Evolutionary conservation across 2,797 vertebrate genomes (phyloP), one percentile per base, ranked within the genome.

Genomic region (Borostomias antarcticus): DNA sequence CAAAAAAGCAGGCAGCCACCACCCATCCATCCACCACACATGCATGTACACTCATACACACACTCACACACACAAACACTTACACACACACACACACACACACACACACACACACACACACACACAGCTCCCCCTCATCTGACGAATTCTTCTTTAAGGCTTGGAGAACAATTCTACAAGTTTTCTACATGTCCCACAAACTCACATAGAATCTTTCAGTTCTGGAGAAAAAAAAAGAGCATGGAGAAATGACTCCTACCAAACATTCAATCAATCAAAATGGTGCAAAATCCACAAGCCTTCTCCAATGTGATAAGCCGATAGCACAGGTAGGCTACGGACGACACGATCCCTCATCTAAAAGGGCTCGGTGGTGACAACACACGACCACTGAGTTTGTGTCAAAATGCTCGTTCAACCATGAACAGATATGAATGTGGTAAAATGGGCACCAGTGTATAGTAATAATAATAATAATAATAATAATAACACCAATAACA

Each of bases 1-100:
- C 72, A 71, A 84, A 77, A 61, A 43, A 60, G n/a, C n/a, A n/a
- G 77, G 82, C 82, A 83, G 78, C 86, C 82, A 85, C 64, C 84
- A 68, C 76, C 81, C 81, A 67, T 82, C 76, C 82, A 75, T 78
- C 52, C 47, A n/a, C n/a, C n/a, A 59, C 32, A 52, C 32, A 60
- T 45, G n/a, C 21, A 13, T 37, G 40, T 60, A 17, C 33, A 58
- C n/a, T n/a, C n/a, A 11, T 30, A 54, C 29, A 25, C 59, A 2
- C 53, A 0, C 37, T 3, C 62, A 7, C 66, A 13, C 69, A 1
- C 54, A 0, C 45, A 1, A 21, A 29, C 28, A 13, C 48, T 21
- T 21, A 17, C 35, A 19, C 45, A 15, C 50, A 25, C 70, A 37
- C 8, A 3, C 53, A 35, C 58, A 6, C n/a, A 66, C 15, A 51